Evolutionary conservation across 1,140 invertebrate species (phyloP).

Genomic region (Nebria ingens): DNA sequence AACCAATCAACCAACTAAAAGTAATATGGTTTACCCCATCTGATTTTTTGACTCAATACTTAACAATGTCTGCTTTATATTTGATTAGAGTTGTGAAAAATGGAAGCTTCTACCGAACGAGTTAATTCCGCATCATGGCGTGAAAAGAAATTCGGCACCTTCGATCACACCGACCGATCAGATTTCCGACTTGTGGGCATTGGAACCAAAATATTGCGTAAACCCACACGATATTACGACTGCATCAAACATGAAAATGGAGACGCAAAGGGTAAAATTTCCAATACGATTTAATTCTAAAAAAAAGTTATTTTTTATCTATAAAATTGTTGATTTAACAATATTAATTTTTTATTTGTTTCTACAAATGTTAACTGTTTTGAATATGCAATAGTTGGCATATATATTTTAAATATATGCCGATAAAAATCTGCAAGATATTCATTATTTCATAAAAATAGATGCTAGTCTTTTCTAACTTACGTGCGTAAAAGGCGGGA

Average conservation of each 20-base stretch:
- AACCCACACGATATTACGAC: background rate
- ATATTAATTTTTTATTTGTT: no score
- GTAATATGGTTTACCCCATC: no score
- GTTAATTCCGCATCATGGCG: background rate
- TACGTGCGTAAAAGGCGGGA: no score
- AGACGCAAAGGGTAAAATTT: background rate
- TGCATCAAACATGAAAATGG: background rate
- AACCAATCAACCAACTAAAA: background rate
- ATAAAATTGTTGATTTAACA: no score
- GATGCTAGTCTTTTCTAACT: no score
- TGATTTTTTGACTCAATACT: background rate
- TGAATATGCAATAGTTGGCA: no score
- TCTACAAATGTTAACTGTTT: no score
- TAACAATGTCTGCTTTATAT: background rate
- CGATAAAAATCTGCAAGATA: no score
- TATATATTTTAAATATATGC: no score
- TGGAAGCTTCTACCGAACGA: constrained; percentile 2
- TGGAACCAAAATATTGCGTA: background rate
- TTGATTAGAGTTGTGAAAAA: background rate
- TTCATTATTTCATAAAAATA: no score
- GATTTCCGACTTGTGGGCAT: background rate
- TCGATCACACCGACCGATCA: background rate
- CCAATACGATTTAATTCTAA: no score
- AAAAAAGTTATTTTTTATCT: no score
- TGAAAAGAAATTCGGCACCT: background rate